These are phyloP conservation scores for Aphelenchoides bicaudatus DNA, from an alignment of 2,888 invertebrate genomes.

Conservation along the genomic window DNA sequence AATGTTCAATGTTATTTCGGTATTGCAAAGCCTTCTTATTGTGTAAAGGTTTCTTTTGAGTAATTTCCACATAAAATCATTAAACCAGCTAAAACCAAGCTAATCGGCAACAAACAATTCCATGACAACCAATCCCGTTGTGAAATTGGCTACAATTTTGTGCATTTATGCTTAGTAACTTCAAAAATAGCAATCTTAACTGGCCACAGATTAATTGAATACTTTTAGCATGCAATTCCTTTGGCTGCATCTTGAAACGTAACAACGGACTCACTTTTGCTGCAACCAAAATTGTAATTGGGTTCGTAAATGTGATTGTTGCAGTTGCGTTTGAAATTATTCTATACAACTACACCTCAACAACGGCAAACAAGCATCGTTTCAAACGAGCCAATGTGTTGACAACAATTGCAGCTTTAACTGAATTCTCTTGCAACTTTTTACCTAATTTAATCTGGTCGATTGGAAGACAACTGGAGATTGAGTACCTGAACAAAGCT, in stretches of 20 bases:
- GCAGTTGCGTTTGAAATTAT: not conserved
- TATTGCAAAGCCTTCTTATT: no score
- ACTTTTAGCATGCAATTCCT: not conserved
- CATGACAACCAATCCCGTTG: no score
- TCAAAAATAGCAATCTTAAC: no score
- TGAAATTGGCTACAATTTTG: no score
- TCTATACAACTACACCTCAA: not conserved
- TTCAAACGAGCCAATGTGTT: not conserved
- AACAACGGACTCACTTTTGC: not conserved
- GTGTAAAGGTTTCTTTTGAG: no score
- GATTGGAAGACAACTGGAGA: not conserved
- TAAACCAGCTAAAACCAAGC: no score
- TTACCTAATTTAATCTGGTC: not conserved
- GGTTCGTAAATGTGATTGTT: not conserved
- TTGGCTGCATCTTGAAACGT: not conserved
- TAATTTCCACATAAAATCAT: no score
- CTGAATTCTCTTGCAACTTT: conserved; percentile 10
- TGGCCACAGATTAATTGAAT: no score
- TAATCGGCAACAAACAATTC: no score
- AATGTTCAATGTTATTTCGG: no score
- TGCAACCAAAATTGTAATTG: not conserved
- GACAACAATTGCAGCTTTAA: not conserved
- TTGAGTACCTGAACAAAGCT: not conserved
- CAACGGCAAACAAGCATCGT: not conserved
- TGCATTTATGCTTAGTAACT: no score